Evolutionary conservation across 2,113 vertebrate genomes (phyloP).

Genomic region (Chloroceryle aenea): DNA sequence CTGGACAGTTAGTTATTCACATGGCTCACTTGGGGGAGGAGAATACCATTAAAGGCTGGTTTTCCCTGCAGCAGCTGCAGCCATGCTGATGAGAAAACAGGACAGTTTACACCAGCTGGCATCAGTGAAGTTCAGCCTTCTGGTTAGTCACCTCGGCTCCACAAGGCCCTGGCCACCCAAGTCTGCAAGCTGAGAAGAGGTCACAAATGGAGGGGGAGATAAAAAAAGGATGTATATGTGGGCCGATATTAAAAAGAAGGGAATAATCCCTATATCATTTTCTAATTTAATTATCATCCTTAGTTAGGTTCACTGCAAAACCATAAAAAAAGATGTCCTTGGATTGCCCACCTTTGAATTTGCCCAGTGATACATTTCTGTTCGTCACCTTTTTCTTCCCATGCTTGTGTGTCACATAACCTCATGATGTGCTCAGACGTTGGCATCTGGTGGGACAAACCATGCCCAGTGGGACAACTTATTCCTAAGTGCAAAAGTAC

Average conservation of each 20-base stretch:
- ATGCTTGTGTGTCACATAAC: accelerated
- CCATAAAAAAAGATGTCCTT: neutral
- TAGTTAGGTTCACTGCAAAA: neutral
- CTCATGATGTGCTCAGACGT: accelerated
- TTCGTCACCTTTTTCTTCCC: neutral
- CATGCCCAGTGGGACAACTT: neutral
- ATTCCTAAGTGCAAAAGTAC: neutral
- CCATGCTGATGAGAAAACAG: neutral
- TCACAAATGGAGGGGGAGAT: neutral
- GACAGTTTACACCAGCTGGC: neutral
- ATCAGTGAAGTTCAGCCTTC: neutral
- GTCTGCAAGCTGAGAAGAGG: neutral
- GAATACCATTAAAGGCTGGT: neutral
- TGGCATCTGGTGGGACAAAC: neutral
- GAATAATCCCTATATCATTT: neutral
- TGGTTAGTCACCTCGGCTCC: neutral
- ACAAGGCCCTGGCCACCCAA: neutral
- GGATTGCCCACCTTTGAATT: neutral
- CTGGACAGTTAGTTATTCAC: neutral
- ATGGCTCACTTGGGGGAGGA: neutral
- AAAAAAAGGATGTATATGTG: neutral
- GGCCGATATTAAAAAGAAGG: neutral
- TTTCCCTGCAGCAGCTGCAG: neutral
- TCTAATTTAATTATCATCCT: neutral
- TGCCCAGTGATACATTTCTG: accelerated